phyloP scores from a whole-genome alignment of 2,888 invertebrate species.

The Tinea pellionella region DNA sequence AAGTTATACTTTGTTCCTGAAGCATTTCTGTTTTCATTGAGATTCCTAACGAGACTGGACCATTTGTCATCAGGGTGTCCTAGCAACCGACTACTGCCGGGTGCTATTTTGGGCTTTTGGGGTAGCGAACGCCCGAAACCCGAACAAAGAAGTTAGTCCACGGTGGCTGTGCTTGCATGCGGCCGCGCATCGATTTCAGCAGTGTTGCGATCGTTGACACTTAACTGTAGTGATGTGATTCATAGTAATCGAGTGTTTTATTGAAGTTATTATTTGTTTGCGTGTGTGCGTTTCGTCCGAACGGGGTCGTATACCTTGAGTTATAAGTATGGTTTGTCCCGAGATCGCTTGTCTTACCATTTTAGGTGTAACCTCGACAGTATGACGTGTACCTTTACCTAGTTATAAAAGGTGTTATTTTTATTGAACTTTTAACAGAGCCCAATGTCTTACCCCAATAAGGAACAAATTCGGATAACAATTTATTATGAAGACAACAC shows the following conservation, averaged over 20 bases:
- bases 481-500: conserved; percentile 73
- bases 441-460: conserved; percentile 68
- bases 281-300: conserved; percentile 23
- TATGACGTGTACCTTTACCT: conserved; percentile 53
- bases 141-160: conserved; percentile 29
- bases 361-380: conserved; percentile 53
- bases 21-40: conserved; percentile 5
- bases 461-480: conserved; percentile 72
- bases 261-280: background rate
- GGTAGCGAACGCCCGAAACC: background rate
- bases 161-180: conserved; percentile 38
- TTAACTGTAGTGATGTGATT: conserved; percentile 59
- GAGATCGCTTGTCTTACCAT: conserved; percentile 55
- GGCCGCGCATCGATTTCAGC: conserved; percentile 43
- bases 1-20: background rate
- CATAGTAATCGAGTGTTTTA: conserved; percentile 24
- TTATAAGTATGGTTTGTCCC: conserved; percentile 47
- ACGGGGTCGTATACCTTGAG: conserved; percentile 48
- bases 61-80: conserved; percentile 57
- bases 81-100: conserved; percentile 46
- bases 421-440: background rate
- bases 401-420: conserved; percentile 44
- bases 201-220: conserved; percentile 55
- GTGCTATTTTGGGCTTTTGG: conserved; percentile 53
- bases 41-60: conserved; percentile 23